phyloP scores from a whole-genome alignment of 2,888 invertebrate species.

The Hypselothyrea guttata region DNA sequence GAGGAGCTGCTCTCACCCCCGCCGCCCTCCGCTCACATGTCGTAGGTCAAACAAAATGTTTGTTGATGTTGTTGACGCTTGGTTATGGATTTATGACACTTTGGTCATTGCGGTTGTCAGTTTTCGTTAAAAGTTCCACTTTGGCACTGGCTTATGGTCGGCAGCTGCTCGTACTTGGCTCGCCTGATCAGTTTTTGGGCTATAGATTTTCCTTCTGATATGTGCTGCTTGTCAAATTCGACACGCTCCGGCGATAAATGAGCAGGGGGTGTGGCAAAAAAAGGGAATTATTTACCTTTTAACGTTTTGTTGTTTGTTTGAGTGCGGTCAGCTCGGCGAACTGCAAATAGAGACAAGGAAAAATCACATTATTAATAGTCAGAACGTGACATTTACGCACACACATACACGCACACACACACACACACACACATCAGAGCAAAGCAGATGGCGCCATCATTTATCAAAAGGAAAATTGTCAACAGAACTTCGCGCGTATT shows the following conservation, averaged over 20 bases:
- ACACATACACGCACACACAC: slow-evolving; percentile 13
- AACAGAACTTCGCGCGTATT: slow-evolving; percentile 57
- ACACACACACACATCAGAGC: slow-evolving; percentile 8
- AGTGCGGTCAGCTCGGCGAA: slow-evolving; percentile 46
- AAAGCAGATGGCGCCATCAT: slow-evolving; percentile 43
- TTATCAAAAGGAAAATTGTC: slow-evolving; percentile 56
- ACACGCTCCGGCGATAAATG: slow-evolving; percentile 59
- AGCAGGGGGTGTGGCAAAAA: not conserved
- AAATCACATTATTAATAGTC: slow-evolving; percentile 68
- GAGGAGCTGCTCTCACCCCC: slow-evolving; percentile 1
- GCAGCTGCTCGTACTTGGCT: slow-evolving; percentile 20
- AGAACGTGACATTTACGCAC: slow-evolving; percentile 63
- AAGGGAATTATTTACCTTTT: slow-evolving; percentile 48
- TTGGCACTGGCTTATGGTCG: slow-evolving; percentile 18
- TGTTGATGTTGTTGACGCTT: slow-evolving; percentile 76
- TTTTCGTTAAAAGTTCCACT: slow-evolving; percentile 67
- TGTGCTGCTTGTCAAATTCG: slow-evolving; percentile 52
- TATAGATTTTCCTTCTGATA: slow-evolving; percentile 42
- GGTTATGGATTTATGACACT: slow-evolving; percentile 79
- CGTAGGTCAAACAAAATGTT: slow-evolving; percentile 75
- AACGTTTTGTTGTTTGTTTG: slow-evolving; percentile 20
- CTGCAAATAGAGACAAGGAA: slow-evolving; percentile 71
- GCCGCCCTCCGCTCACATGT: slow-evolving; percentile 57
- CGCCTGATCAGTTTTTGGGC: slow-evolving; percentile 47
- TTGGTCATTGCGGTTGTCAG: slow-evolving; percentile 73